phyloP scores from a whole-genome alignment of 2,797 vertebrate genomes.

The Euthynnus affinis region DNA sequence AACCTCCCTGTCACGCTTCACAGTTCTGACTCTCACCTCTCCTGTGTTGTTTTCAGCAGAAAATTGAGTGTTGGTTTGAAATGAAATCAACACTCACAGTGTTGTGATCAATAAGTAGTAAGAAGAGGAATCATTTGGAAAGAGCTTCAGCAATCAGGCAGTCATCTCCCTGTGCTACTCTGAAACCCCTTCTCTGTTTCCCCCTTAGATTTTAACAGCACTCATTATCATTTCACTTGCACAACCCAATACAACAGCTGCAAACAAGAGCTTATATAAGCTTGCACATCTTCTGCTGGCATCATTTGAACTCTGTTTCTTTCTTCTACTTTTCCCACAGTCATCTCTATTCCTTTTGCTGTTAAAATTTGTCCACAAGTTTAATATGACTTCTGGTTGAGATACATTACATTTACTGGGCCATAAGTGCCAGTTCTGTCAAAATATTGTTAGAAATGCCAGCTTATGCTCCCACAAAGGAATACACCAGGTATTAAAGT shows the following conservation, averaged over 20 bases:
- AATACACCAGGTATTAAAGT: neutral
- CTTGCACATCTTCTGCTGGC: slow-evolving; percentile 20
- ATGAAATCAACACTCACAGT: neutral
- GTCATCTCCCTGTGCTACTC: neutral
- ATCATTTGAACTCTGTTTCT: slow-evolving; percentile 9
- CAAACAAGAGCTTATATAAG: slow-evolving; percentile 46
- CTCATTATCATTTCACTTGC: slow-evolving; percentile 31
- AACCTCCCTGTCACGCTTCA: too few relatives aligned
- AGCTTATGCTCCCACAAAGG: neutral
- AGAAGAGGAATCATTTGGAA: neutral
- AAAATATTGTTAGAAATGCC: slow-evolving; percentile 11
- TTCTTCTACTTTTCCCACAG: slow-evolving; percentile 48
- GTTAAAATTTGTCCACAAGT: slow-evolving; percentile 8
- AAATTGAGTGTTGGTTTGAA: slow-evolving; percentile 2
- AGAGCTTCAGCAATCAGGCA: neutral
- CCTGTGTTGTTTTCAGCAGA: neutral
- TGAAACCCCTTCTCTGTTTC: neutral
- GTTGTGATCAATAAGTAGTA: neutral
- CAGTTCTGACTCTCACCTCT: neutral
- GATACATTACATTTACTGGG: slow-evolving; percentile 5
- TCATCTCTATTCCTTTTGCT: slow-evolving; percentile 31
- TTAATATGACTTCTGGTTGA: slow-evolving; percentile 12
- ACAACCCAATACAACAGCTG: slow-evolving; percentile 45
- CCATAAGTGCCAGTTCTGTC: neutral
- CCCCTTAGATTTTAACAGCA: neutral